Evolutionary conservation across 1,140 invertebrate genomes (phyloP).

Genomic region (Vanessa tameamea): DNA sequence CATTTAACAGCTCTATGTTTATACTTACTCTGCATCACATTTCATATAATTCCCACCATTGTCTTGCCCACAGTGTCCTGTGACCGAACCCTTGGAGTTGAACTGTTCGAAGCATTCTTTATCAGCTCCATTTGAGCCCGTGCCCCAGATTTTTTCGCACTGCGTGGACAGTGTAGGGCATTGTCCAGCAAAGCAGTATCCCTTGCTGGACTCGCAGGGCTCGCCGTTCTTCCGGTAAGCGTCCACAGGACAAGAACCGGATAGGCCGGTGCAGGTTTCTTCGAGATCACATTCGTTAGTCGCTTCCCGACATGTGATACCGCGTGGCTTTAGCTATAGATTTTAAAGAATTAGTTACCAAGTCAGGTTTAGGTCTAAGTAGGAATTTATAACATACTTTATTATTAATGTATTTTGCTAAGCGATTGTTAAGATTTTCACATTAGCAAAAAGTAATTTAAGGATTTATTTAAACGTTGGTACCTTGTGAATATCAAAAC

Average conservation of each 20-base stretch:
- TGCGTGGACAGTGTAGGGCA: constrained; percentile 94
- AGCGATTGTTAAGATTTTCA: too few species aligned
- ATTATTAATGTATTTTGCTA: too few species aligned
- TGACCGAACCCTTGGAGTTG: constrained; percentile 95
- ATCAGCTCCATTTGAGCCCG: constrained; percentile 88
- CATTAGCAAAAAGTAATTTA: too few species aligned
- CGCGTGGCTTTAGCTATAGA: constrained; percentile 86
- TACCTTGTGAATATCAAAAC: too few species aligned
- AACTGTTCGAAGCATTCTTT: constrained; percentile 95
- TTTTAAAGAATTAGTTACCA: not conserved
- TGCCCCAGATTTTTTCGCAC: constrained; percentile 95
- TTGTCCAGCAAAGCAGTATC: constrained; percentile 94
- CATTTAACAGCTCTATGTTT: too few species aligned
- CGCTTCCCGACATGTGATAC: constrained; percentile 90
- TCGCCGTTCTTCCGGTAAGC: constrained; percentile 95
- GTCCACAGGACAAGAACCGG: constrained; percentile 93
- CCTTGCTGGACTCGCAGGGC: constrained; percentile 85
- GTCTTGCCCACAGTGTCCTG: constrained; percentile 95
- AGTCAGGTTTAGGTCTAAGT: not conserved
- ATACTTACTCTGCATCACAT: constrained; percentile 92
- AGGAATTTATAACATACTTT: too few species aligned
- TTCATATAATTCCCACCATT: constrained; percentile 88
- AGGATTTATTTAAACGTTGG: too few species aligned
- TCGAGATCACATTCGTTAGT: constrained; percentile 96
- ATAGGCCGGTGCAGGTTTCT: constrained; percentile 93